Percentiles rank a stretch among this genome's conserved stretches.
Evolutionary conservation across 2,113 vertebrate genomes (phyloP).

Genomic region (Cinclus mexicanus): DNA sequence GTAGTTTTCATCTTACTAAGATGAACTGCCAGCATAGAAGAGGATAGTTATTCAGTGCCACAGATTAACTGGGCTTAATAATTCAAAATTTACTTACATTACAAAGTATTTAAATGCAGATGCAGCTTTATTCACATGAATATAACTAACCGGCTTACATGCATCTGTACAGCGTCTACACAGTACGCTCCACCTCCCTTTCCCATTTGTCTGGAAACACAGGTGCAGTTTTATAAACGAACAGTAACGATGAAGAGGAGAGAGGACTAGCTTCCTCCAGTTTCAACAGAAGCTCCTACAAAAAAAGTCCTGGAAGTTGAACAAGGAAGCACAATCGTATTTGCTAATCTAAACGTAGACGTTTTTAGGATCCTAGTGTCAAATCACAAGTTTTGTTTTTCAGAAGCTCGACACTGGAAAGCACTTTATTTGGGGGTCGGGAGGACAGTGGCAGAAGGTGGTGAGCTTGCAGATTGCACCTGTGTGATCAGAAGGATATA

Average conservation of each 20-base stretch:
- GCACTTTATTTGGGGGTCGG: fast-evolving
- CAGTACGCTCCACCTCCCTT: background rate
- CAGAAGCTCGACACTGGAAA: background rate
- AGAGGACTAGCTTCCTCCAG: background rate
- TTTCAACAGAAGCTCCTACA: background rate
- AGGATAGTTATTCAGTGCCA: background rate
- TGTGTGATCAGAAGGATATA: background rate
- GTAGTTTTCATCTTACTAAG: background rate
- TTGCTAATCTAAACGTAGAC: background rate
- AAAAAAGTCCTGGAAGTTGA: background rate
- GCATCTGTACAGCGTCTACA: no score
- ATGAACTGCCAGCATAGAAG: background rate
- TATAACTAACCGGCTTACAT: background rate
- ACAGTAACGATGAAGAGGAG: background rate
- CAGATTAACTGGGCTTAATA: background rate
- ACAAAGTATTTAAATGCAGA: background rate
- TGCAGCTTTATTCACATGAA: background rate
- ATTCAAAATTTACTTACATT: background rate
- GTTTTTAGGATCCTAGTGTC: background rate
- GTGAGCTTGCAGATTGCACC: background rate
- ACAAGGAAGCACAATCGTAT: background rate
- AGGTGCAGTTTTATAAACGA: background rate
- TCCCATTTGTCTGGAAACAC: background rate
- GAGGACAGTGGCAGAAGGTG: background rate
- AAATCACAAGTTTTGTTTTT: background rate